phyloP scores from a whole-genome alignment of 2,797 vertebrate genomes.

The Todus mexicanus region DNA sequence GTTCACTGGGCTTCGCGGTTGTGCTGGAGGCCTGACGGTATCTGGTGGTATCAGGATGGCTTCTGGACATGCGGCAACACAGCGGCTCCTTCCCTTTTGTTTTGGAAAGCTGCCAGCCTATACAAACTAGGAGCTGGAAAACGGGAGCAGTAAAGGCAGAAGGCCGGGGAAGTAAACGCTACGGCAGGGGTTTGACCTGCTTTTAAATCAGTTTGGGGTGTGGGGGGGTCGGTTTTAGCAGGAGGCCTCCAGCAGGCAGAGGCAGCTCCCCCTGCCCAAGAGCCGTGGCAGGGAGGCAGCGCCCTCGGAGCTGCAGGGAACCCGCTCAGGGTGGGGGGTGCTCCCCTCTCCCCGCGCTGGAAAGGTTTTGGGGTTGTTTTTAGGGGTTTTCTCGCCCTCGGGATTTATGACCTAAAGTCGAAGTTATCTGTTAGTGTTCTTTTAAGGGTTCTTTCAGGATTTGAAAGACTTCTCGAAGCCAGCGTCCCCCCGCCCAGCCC shows the following conservation, averaged over 20 bases:
- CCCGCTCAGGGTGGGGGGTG: no score
- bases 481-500: neutral
- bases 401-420: no score
- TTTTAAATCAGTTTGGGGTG: neutral
- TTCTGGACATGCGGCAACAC: neutral
- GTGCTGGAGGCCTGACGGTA: neutral
- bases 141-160: neutral
- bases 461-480: neutral
- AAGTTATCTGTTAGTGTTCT: neutral
- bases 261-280: neutral
- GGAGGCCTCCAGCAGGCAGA: neutral
- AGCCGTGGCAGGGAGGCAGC: neutral
- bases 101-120: neutral
- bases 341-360: no score
- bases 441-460: neutral
- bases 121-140: neutral
- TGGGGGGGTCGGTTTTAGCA: neutral
- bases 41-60: neutral
- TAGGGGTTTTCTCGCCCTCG: accelerated
- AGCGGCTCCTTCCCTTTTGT: neutral
- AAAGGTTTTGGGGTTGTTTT: neutral
- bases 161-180: neutral
- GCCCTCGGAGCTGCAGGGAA: neutral
- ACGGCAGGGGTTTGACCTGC: neutral
- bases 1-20: accelerated